A percentile compares a stretch with the other conserved stretches of the same genome.
Evolutionary conservation across 1,140 invertebrate genomes (phyloP).

Genomic region (Phenacoccus solenopsis): DNA sequence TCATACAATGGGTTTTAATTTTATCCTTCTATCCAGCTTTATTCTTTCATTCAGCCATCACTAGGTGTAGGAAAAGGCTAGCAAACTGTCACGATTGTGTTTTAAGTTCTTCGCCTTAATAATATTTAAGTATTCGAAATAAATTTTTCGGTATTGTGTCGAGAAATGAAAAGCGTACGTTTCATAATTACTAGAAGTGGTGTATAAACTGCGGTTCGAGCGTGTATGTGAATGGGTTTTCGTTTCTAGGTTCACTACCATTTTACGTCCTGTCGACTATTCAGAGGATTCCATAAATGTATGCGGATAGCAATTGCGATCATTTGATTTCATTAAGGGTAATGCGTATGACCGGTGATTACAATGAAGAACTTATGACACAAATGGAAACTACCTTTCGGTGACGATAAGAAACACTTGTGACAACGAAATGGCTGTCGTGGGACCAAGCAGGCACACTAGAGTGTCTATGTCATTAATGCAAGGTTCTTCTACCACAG

Average conservation of each 20-base stretch:
- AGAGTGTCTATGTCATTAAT: slow-evolving; percentile 53
- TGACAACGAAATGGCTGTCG: slow-evolving; percentile 52
- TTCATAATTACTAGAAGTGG: too few species aligned
- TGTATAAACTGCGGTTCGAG: too few species aligned
- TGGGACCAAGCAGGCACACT: slow-evolving; percentile 64
- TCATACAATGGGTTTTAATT: neutral
- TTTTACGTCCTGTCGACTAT: neutral
- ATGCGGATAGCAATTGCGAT: neutral
- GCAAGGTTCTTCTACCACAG: slow-evolving; percentile 35
- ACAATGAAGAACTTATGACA: neutral
- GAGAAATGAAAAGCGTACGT: neutral
- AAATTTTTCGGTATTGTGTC: neutral
- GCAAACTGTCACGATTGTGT: neutral
- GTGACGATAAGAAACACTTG: neutral
- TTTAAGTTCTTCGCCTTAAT: neutral
- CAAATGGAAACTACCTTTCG: neutral
- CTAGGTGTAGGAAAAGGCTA: neutral
- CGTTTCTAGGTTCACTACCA: neutral
- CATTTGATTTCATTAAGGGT: neutral
- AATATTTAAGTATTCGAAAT: neutral
- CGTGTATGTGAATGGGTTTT: neutral
- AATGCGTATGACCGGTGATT: neutral
- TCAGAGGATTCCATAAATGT: neutral
- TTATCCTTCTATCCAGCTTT: neutral
- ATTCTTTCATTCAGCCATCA: neutral